A percentile compares a stretch with the other conserved stretches of the same genome.
phyloP scores from a whole-genome alignment of 1,140 invertebrate species.

The Drosophila sproati region DNA sequence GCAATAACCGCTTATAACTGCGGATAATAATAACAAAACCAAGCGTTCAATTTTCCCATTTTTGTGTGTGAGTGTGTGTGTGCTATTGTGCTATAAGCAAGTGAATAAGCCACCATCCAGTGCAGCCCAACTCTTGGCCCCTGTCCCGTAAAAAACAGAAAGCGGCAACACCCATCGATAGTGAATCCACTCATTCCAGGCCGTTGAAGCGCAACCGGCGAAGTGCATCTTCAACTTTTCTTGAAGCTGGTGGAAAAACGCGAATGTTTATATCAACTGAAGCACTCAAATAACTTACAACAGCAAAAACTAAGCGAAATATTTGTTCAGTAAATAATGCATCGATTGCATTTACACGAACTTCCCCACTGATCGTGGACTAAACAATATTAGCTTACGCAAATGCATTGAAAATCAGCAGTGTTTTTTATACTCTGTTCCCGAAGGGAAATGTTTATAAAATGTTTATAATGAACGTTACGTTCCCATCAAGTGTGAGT shows the following conservation, averaged over 20 bases:
- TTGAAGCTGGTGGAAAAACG: conserved; percentile 45
- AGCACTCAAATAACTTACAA: conserved; percentile 1
- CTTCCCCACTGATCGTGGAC: background rate
- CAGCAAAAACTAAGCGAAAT: conserved; percentile 5
- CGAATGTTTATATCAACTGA: conserved; percentile 24
- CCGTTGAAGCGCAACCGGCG: conserved; percentile 46
- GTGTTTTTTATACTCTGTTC: too few relatives aligned
- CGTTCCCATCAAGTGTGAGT: too few relatives aligned
- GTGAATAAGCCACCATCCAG: conserved; percentile 16
- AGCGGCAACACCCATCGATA: conserved; percentile 30
- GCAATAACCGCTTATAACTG: conserved; percentile 23
- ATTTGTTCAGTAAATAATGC: conserved; percentile 5
- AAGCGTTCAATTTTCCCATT: conserved; percentile 4
- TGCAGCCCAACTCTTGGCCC: background rate
- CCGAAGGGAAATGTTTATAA: too few relatives aligned
- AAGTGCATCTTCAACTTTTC: conserved; percentile 55
- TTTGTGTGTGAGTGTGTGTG: background rate
- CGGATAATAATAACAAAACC: conserved; percentile 30
- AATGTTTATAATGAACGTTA: too few relatives aligned
- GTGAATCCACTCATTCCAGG: conserved; percentile 51
- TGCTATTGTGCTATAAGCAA: conserved; percentile 8
- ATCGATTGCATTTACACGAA: background rate
- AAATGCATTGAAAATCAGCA: background rate
- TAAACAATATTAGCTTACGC: background rate
- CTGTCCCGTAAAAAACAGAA: conserved; percentile 1